phyloP scores from a whole-genome alignment of 2,113 vertebrate species.

The Genyomyrus donnyi region DNA sequence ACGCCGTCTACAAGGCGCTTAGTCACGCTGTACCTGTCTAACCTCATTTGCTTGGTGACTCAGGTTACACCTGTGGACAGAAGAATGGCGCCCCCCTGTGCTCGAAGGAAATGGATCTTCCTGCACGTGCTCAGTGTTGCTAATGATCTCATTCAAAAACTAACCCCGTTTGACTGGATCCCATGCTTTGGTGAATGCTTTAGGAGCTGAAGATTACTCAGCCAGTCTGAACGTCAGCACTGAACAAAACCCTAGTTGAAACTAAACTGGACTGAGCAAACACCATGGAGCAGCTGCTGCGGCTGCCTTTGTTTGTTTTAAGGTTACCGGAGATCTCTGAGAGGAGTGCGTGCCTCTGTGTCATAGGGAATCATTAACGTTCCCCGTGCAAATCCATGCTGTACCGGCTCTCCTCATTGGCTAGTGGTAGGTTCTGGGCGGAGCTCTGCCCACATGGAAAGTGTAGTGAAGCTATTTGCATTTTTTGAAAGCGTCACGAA shows the following conservation, averaged over 20 bases:
- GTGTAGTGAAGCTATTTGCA: background rate
- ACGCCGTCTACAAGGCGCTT: background rate
- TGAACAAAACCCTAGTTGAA: background rate
- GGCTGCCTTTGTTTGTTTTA: slow-evolving; percentile 15
- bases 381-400: background rate
- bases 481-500: background rate
- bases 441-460: background rate
- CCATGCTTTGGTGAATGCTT: background rate
- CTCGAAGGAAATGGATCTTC: background rate
- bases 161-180: background rate
- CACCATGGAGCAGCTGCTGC: background rate
- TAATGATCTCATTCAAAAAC: background rate
- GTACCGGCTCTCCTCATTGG: background rate
- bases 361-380: background rate
- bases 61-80: background rate
- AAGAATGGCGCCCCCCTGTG: background rate
- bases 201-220: background rate
- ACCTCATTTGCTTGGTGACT: background rate
- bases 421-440: background rate
- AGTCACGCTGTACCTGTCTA: background rate
- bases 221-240: background rate
- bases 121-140: background rate
- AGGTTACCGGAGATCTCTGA: background rate
- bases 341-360: background rate
- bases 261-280: slow-evolving; percentile 16